Conservation (phyloP, 2,888 invertebrate species). For the Lasioglossum zephyrum region DNA sequence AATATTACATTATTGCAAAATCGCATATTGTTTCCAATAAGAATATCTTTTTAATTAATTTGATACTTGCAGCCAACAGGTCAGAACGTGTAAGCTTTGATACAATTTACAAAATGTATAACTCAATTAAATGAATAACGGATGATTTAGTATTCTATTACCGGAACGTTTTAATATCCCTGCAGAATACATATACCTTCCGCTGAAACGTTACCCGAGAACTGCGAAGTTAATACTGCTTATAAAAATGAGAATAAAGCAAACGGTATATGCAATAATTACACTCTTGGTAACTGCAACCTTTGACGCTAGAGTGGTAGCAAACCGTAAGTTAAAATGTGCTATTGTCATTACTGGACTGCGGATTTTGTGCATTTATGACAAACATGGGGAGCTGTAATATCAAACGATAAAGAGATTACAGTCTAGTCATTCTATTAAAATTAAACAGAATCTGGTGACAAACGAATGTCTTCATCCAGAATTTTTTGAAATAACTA, state of each 20-base stretch:
- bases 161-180: constrained; percentile 3
- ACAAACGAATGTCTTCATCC: neutral
- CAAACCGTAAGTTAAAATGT: neutral
- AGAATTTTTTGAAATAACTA: neutral
- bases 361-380: too few relatives aligned
- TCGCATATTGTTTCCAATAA: neutral
- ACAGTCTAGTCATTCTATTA: neutral
- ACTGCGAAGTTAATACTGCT: neutral
- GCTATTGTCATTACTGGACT: neutral
- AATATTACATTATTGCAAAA: neutral
- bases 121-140: neutral
- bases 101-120: neutral
- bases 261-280: neutral
- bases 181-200: neutral
- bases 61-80: neutral
- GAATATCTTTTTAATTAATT: neutral
- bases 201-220: neutral
- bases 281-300: neutral
- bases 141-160: neutral
- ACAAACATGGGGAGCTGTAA: too few relatives aligned
- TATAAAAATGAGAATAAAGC: neutral
- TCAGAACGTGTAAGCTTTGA: neutral
- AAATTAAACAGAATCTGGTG: neutral
- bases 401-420: too few relatives aligned
- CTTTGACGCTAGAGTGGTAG: too few relatives aligned